Evolutionary conservation across 2,113 vertebrate species (phyloP), one percentile per base, ranked within the genome.

Genomic region (Procavia capensis): DNA sequence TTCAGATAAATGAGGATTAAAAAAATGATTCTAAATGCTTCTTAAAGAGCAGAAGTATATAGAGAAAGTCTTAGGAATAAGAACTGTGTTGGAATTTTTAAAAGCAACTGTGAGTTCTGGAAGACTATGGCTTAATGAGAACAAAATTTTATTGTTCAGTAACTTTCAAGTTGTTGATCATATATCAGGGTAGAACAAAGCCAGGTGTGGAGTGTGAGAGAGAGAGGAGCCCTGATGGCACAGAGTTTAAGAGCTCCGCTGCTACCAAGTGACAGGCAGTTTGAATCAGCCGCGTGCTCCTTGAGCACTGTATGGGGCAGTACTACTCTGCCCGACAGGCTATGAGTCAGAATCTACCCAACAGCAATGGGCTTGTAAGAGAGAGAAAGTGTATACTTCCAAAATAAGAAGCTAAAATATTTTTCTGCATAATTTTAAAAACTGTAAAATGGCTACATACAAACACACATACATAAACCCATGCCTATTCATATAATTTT

Each of bases 371-470:
- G 50, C 17, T 54, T 54, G 17, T 54, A 54, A 54, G 50, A 54
- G 14, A 54, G 9, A 54, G 47, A 54, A 54, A 16, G n/a, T 54
- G 17, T 13, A 54, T 45, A 31, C 11, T 91, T 88, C 4, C 20
- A 68, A 84, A 83, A 31, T 34, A 81, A 85, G 72, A 74, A 25
- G 2, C 81, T 45, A 82, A 27, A 39, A 34, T 63, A 64, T 36
- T 68, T 90, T 95, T 87, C 24, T 59, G n/a, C 70, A 54, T 54
- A 64, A 80, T 50, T 91, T 50, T 57, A 43, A 85, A 85, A 86
- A 91, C 86, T 59, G 84, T 68, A 6, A 79, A 84, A 78, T 63
- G 19, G 2, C 24, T 59, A 29, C 10, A 6, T 39, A 22, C 27
- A 50, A 45, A 16, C 36, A 39, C 43, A 61, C 43, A 45, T 45